Conservation (phyloP, 1,140 invertebrate species). For the Tetramorium simillimum region DNA sequence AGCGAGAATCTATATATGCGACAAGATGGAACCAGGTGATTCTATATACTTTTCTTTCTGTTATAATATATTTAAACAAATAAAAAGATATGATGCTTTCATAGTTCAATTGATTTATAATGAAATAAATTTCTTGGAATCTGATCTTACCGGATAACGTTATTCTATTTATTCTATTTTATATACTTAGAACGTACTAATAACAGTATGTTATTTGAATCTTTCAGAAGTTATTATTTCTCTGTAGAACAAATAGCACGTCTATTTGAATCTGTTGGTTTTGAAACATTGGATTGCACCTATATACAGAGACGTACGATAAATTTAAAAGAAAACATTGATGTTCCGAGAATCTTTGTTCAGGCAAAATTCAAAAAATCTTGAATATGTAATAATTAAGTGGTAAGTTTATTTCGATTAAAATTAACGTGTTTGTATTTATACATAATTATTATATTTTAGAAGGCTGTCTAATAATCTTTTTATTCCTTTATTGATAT, state of each 20-base stretch:
- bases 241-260: constrained; percentile 88
- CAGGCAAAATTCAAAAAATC: constrained; percentile 94
- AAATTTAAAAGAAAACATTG: constrained; percentile 95
- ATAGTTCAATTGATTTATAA: constrained; percentile 71
- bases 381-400: constrained; percentile 61
- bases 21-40: constrained; percentile 97
- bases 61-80: neutral
- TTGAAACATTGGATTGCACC: constrained; percentile 88
- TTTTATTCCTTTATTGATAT: constrained; percentile 6
- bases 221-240: constrained; percentile 93
- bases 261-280: constrained; percentile 89
- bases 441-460: neutral
- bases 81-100: constrained; percentile 59
- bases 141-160: neutral
- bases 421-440: neutral
- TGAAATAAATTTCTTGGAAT: constrained; percentile 4
- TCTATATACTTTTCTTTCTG: constrained; percentile 3
- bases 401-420: constrained; percentile 34
- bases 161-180: neutral
- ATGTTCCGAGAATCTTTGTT: constrained; percentile 96
- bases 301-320: constrained; percentile 95
- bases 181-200: neutral
- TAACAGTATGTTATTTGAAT: constrained; percentile 57
- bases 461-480: neutral
- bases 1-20: constrained; percentile 97